These are phyloP conservation scores for Porites lutea DNA, from an alignment of 64 coral and sea anemone genomes.

Conservation along the genomic window DNA sequence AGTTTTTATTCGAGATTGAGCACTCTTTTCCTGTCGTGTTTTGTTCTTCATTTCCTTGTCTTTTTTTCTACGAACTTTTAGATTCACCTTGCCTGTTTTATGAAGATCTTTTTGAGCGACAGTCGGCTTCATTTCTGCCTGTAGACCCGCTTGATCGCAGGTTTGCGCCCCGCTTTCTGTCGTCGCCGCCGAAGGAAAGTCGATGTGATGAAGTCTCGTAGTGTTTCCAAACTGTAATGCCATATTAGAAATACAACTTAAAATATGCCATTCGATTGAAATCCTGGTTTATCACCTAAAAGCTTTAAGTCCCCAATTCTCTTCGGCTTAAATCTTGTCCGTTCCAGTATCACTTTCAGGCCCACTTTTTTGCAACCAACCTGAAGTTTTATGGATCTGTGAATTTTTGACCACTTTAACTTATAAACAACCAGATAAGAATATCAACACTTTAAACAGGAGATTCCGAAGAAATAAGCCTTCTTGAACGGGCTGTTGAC, in stretches of 20 bases:
- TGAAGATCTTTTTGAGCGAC: constrained; percentile 36
- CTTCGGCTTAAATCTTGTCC: background rate
- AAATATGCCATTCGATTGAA: background rate
- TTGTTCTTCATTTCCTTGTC: constrained; percentile 59
- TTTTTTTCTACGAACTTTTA: constrained; percentile 25
- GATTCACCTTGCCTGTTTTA: constrained; percentile 50
- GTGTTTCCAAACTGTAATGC: constrained; percentile 84
- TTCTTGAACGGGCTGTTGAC: background rate
- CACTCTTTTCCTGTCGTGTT: constrained; percentile 10
- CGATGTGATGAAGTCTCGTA: constrained; percentile 82
- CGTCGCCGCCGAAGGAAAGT: constrained; percentile 65
- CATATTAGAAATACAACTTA: constrained; percentile 30
- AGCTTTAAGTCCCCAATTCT: background rate
- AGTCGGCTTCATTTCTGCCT: constrained; percentile 35
- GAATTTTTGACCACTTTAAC: background rate
- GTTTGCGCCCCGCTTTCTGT: constrained; percentile 36
- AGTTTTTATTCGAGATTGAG: constrained; percentile 20
- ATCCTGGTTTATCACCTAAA: constrained; percentile 1
- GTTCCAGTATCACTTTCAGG: background rate
- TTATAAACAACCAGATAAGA: background rate
- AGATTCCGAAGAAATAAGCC: background rate
- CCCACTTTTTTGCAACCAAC: background rate
- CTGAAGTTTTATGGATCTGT: background rate
- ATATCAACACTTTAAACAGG: background rate
- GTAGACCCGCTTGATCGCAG: constrained; percentile 45